Conservation (phyloP, 2,888 invertebrate genomes). For the Plebejus argus region DNA sequence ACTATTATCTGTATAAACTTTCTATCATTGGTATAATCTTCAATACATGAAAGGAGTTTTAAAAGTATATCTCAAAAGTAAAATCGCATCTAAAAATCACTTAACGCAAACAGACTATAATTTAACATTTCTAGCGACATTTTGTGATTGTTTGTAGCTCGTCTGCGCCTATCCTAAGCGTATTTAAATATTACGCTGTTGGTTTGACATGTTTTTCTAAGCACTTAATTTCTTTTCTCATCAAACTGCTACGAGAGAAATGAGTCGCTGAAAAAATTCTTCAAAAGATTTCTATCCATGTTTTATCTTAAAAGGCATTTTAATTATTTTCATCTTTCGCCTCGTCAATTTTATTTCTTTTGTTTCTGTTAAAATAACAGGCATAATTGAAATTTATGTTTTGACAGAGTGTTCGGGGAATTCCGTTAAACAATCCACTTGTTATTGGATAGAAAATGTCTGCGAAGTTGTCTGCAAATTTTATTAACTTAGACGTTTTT, state of each 20-base stretch:
- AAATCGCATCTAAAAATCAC: too few species aligned
- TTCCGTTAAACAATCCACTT: background rate
- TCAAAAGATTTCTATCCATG: background rate
- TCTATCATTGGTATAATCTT: too few species aligned
- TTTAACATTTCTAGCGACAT: too few species aligned
- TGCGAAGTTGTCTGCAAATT: background rate
- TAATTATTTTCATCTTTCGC: constrained; percentile 29
- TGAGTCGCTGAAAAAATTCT: constrained; percentile 1
- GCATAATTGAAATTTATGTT: constrained; percentile 28
- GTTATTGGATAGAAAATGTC: background rate
- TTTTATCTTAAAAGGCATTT: constrained; percentile 21
- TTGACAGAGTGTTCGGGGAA: constrained; percentile 6
- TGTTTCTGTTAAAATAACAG: constrained; percentile 26
- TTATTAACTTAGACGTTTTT: background rate
- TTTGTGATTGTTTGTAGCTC: background rate
- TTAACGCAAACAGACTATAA: too few species aligned
- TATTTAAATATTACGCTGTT: background rate
- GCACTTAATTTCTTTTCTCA: constrained; percentile 12
- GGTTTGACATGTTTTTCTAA: constrained; percentile 19
- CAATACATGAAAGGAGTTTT: too few species aligned
- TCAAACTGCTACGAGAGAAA: constrained; percentile 2
- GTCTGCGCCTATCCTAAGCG: background rate
- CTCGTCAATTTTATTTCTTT: constrained; percentile 29
- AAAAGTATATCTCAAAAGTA: too few species aligned
- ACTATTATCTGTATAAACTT: too few species aligned